Conservation (phyloP, 2,888 invertebrate genomes). For the Diaperis boleti region DNA sequence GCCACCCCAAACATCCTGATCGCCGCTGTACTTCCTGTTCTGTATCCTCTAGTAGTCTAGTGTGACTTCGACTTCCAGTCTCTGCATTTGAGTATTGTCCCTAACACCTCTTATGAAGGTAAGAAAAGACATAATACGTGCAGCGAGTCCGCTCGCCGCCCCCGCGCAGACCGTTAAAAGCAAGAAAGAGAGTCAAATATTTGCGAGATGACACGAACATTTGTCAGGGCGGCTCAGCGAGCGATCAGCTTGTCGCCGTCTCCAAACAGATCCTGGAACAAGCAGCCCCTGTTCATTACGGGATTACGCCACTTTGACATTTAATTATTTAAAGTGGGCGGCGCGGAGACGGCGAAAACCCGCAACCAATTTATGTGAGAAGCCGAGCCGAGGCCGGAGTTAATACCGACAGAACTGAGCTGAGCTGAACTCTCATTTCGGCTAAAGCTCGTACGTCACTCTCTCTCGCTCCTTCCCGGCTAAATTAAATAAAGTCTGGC, state of each 20-base stretch:
- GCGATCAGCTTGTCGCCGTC: slow-evolving; percentile 57
- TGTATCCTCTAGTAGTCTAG: too few relatives aligned
- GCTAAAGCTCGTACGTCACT: slow-evolving; percentile 53
- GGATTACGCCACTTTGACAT: slow-evolving; percentile 59
- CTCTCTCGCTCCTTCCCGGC: slow-evolving; percentile 45
- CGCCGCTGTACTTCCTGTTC: too few relatives aligned
- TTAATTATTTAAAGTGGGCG: slow-evolving; percentile 64
- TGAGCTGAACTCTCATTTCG: slow-evolving; percentile 41
- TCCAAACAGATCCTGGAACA: slow-evolving; percentile 61
- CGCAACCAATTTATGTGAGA: slow-evolving; percentile 64
- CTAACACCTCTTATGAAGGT: background rate
- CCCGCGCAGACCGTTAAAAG: slow-evolving; percentile 30
- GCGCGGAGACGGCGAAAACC: slow-evolving; percentile 58
- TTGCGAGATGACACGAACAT: slow-evolving; percentile 52
- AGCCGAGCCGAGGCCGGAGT: slow-evolving; percentile 51
- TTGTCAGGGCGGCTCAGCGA: slow-evolving; percentile 60
- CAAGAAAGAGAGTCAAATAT: slow-evolving; percentile 47
- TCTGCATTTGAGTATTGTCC: too few relatives aligned
- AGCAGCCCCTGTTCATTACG: slow-evolving; percentile 46
- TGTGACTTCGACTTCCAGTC: too few relatives aligned
- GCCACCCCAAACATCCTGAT: too few relatives aligned
- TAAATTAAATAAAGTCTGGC: slow-evolving; percentile 65
- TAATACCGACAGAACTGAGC: slow-evolving; percentile 51
- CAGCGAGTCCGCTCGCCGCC: slow-evolving; percentile 29
- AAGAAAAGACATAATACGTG: too few relatives aligned